Evolutionary conservation across 2,888 invertebrate genomes (phyloP), one percentile per base, ranked within the genome.

Genomic region (Sisyra terminalis): DNA sequence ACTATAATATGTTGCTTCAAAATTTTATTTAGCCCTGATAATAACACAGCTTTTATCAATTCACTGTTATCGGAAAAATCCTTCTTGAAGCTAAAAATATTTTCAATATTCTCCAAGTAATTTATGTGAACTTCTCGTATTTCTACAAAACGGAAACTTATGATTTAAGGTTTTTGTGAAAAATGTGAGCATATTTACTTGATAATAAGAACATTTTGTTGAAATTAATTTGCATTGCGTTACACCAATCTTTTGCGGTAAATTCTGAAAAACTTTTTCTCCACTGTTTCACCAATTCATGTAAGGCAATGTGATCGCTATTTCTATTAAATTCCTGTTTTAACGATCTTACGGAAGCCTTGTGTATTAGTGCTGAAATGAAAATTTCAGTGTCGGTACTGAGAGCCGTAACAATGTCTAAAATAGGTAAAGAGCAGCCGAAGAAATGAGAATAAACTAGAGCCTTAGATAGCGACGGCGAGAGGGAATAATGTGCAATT

Each of bases 271-370:
- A 24, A 24, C 7, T 3, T 24, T 58, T 53, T 15, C 69, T 60
- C 62, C 69, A 77, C 43, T 71, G 63, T 8, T 66, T 59, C 47
- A 70, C 71, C 7, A 78, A 53, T 55, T 67, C 59, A 50, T 71
- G 66, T 10, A 75, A 39, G 0, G 78, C 71, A 10, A 70, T 52
- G 56, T 80, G 78, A 55, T 81, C 81, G 3, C 79, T 80, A 0
- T 60, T 63, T 0, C 60, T 45, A 43, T 66, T 71, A 55, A 61
- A 74, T 3, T 57, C 49, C 2, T 55, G 51, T 55, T 78, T 79
- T 0, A 66, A 57, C 29, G 57, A 52, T 42, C 72, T 68, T 8
- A 74, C 66, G 50, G 57, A 58, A 7, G 62, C 61, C 48, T 69
- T 67, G 37, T 69, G 57, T 0, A 64, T 58, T 3, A 72, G 57